Base-by-base conservation (phyloP, 2,797 vertebrate species). In the Protonibea diacanthus region DNA sequence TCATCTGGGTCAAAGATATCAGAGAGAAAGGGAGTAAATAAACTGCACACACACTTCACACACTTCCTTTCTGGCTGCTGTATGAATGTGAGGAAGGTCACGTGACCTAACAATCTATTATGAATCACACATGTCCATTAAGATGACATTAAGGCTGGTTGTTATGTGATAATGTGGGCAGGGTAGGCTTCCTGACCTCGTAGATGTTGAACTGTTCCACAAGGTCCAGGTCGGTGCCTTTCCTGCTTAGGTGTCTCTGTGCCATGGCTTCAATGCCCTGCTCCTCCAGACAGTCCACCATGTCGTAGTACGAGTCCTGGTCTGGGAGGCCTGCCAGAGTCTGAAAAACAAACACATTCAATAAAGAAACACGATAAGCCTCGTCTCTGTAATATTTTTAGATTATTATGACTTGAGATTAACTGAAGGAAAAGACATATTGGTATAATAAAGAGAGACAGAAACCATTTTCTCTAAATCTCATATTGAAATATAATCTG, bases 141-240 rank as follows among this genome's bases (percentile, higher is more conserved):
- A 61, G 4, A 52, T 47, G 2, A n/a, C n/a, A 38, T 62, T 55
- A 64, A 53, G 52, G n/a, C 13, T 21, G 4, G 7, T 58, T 44
- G 20, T 69, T 48, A 59, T 20, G 23, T 33, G 11, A 48, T 63
- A n/a, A 66, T 48, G 14, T 47, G 69, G 40, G 33, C 17, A 2
- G n/a, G 12, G 49, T 17, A 27, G 18, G 23, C 17, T 77, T 69
- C 2, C 83, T 78, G 44, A 99, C 98, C 97, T 99, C 98, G 65
- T 99, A 99, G 89, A 98, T 97, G 93, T 97, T 99, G 87, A 99
- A 95, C 89, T 99, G 98, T 82, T 99, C 98, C 57, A 97, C 93
- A 14, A 99, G 95, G 93, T 99, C 98, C 59, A 98, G 95, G 92
- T 99, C 98, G 0, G 97, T 96, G 81, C 97, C 98, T 92, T 98